A percentile compares a stretch with the other conserved stretches of the same genome.
Conservation (phyloP, 2,113 vertebrate species). For the Neogale vison region DNA sequence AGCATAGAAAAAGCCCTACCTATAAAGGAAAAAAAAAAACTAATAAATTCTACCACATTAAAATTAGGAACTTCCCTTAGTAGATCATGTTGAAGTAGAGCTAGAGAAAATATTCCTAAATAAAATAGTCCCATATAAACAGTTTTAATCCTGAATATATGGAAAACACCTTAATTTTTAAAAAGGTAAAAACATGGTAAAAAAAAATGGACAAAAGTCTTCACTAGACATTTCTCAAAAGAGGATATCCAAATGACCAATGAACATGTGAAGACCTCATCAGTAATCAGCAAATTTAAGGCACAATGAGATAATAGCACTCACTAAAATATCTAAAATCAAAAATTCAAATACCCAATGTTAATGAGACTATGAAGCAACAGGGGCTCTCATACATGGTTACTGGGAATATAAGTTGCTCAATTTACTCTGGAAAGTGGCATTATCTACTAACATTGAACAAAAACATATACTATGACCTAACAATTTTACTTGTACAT, state of each 20-base stretch:
- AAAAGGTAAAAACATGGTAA: neutral
- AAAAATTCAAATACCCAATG: slow-evolving; percentile 7
- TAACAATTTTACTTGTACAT: neutral
- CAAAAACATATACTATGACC: neutral
- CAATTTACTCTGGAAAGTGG: neutral
- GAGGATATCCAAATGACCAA: neutral
- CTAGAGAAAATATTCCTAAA: neutral
- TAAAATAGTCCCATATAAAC: neutral
- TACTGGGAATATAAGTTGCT: neutral
- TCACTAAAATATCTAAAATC: neutral
- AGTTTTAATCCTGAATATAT: neutral
- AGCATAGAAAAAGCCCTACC: neutral
- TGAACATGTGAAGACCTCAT: neutral
- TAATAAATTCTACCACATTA: neutral
- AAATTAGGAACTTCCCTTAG: neutral
- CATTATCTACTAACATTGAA: neutral
- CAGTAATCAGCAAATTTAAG: neutral
- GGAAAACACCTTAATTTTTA: neutral
- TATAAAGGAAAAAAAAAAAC: slow-evolving; percentile 10
- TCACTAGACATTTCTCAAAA: neutral
- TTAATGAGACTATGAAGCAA: neutral
- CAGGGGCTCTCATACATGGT: neutral
- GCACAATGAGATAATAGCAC: neutral
- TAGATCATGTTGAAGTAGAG: neutral
- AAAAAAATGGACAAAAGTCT: neutral